Conservation (phyloP, 2,113 vertebrate genomes). For the Calypte anna region DNA sequence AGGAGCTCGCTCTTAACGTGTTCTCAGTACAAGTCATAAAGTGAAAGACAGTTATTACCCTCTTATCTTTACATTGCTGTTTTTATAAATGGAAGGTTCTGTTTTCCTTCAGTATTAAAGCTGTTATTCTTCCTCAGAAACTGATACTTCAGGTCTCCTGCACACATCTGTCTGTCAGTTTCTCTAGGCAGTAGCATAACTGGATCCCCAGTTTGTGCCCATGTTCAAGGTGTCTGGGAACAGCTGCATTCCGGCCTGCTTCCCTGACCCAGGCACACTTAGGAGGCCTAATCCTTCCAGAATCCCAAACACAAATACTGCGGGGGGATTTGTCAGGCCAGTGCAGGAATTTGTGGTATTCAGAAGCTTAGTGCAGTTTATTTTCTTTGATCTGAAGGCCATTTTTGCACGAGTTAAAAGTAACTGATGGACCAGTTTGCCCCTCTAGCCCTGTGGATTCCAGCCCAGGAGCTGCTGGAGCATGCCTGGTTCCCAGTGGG, state of each 20-base stretch:
- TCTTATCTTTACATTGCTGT: not conserved
- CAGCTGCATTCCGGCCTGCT: not conserved
- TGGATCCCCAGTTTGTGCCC: not conserved
- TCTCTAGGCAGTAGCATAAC: not conserved
- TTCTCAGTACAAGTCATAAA: not conserved
- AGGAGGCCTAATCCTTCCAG: not conserved
- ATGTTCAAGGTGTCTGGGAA: not conserved
- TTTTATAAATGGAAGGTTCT: not conserved
- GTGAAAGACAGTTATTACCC: not conserved
- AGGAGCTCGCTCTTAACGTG: accelerated
- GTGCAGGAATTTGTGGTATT: not conserved
- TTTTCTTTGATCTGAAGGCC: not conserved
- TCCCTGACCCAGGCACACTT: not conserved
- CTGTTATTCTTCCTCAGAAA: not conserved
- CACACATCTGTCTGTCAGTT: not conserved
- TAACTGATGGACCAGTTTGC: accelerated
- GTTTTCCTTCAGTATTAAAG: not conserved
- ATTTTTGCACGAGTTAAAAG: not conserved
- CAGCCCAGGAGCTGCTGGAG: not conserved
- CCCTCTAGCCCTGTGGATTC: accelerated
- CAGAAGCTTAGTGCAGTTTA: not conserved
- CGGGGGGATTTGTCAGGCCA: not conserved
- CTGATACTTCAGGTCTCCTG: not conserved
- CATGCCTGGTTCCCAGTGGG: accelerated
- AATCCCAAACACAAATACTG: not conserved